Evolutionary conservation across 2,888 invertebrate genomes (phyloP).

Genomic region (Masnerella sp.): DNA sequence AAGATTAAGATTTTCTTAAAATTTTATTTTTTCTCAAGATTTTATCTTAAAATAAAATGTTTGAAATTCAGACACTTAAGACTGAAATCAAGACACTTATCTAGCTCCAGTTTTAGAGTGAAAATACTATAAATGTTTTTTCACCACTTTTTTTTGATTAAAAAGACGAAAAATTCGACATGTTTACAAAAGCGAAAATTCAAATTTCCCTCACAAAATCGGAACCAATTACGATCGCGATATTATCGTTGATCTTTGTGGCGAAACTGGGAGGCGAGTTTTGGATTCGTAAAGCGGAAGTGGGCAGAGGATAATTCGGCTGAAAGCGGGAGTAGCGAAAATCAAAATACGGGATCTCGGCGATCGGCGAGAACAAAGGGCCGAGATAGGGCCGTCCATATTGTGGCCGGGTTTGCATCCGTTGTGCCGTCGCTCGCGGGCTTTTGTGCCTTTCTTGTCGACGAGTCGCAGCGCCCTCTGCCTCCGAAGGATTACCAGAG

Average conservation of each 20-base stretch:
- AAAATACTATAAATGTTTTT: too few species aligned
- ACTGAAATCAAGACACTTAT: too few species aligned
- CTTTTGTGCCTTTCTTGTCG: slow-evolving; percentile 53
- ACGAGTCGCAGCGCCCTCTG: slow-evolving; percentile 42
- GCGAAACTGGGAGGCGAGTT: slow-evolving; percentile 36
- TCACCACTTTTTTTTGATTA: too few species aligned
- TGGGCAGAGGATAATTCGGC: slow-evolving; percentile 47
- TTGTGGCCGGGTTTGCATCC: slow-evolving; percentile 69
- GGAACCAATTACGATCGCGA: slow-evolving; percentile 6
- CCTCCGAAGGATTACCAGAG: slow-evolving; percentile 71
- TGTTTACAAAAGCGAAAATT: too few species aligned
- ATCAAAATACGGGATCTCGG: slow-evolving; percentile 58
- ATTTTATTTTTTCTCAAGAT: too few species aligned
- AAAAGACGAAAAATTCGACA: too few species aligned
- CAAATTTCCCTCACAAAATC: too few species aligned
- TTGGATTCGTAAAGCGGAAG: slow-evolving; percentile 41
- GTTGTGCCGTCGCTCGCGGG: slow-evolving; percentile 63
- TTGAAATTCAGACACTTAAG: too few species aligned
- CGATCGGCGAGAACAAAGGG: slow-evolving; percentile 73
- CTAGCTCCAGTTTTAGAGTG: too few species aligned
- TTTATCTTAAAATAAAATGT: too few species aligned
- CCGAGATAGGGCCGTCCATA: slow-evolving; percentile 67
- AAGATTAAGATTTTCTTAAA: too few species aligned
- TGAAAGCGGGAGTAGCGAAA: slow-evolving; percentile 36
- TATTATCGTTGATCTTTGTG: slow-evolving; percentile 22